A percentile compares a stretch with the other conserved stretches of the same genome.
These are phyloP conservation scores for Cremastinae sp. DNA, from an alignment of 2,888 invertebrate species.

Conservation along the genomic window DNA sequence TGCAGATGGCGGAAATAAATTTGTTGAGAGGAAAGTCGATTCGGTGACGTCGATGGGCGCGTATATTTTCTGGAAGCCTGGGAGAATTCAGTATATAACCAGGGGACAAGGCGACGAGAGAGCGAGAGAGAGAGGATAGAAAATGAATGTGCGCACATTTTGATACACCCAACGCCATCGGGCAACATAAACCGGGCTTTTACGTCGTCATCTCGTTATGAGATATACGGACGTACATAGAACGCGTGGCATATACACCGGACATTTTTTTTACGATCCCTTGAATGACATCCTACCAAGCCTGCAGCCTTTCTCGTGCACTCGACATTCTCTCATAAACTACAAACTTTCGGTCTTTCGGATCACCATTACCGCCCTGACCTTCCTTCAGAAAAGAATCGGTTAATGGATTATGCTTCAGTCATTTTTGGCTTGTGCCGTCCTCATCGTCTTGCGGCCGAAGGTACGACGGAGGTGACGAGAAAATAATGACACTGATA, in stretches of 20 bases:
- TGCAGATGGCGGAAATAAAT: no score
- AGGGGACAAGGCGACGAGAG: constrained; percentile 42
- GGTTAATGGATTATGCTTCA: constrained; percentile 13
- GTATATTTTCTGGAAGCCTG: not conserved
- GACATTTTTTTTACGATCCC: constrained; percentile 52
- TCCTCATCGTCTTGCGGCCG: no score
- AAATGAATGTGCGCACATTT: constrained; percentile 10
- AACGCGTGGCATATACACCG: constrained; percentile 13
- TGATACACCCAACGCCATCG: constrained; percentile 38
- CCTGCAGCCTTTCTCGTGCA: constrained; percentile 28
- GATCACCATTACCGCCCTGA: constrained; percentile 40
- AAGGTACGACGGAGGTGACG: no score
- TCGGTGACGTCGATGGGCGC: constrained; percentile 17
- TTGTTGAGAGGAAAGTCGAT: constrained; percentile 8
- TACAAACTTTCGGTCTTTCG: constrained; percentile 41
- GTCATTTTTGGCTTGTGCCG: no score
- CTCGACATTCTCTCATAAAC: constrained; percentile 50
- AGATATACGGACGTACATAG: constrained; percentile 42
- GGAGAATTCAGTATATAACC: constrained; percentile 38
- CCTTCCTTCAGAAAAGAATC: constrained; percentile 19
- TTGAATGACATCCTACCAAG: constrained; percentile 9
- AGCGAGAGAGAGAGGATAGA: constrained; percentile 3
- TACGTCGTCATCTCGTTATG: constrained; percentile 56
- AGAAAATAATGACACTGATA: no score
- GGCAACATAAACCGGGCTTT: constrained; percentile 47